A percentile compares a stretch with the other conserved stretches of the same genome.
phyloP scores from a whole-genome alignment of 2,888 invertebrate species.

The Neoitamus cyanurus region DNA sequence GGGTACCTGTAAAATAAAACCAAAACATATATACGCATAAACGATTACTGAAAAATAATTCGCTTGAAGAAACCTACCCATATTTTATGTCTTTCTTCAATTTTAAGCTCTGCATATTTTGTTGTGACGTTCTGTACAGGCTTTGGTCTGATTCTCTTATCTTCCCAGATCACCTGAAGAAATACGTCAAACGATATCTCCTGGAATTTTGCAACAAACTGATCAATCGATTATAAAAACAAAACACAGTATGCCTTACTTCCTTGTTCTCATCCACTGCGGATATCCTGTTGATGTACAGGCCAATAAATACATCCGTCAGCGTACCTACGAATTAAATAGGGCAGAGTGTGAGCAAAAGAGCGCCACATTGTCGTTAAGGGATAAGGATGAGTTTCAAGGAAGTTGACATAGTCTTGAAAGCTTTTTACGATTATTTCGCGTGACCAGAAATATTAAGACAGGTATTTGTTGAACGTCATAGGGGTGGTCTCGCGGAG shows the following conservation, averaged over 20 bases:
- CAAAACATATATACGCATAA: too few relatives aligned
- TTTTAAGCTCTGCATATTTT: conserved; percentile 57
- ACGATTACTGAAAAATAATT: too few relatives aligned
- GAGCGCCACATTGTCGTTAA: neutral
- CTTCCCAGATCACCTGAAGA: conserved; percentile 74
- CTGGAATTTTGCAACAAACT: conserved; percentile 61
- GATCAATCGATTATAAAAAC: conserved; percentile 38
- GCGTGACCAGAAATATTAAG: neutral
- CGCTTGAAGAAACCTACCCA: conserved; percentile 57
- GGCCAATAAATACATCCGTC: conserved; percentile 71
- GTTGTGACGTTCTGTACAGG: conserved; percentile 50
- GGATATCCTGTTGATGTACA: conserved; percentile 73
- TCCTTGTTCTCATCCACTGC: conserved; percentile 75
- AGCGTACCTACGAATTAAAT: conserved; percentile 46
- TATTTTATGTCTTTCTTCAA: conserved; percentile 57
- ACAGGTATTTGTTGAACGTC: neutral
- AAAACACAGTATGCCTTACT: conserved; percentile 63
- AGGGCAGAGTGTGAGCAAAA: neutral
- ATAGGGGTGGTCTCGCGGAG: neutral
- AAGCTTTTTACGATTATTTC: neutral
- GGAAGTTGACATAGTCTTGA: conserved; percentile 22
- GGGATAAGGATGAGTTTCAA: neutral
- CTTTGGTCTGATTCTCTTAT: conserved; percentile 66
- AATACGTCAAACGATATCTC: conserved; percentile 75
- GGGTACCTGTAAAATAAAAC: conserved; percentile 69